These are phyloP conservation scores for Bubo blakistoni DNA, from an alignment of 2,113 vertebrate species.

Conservation along the genomic window DNA sequence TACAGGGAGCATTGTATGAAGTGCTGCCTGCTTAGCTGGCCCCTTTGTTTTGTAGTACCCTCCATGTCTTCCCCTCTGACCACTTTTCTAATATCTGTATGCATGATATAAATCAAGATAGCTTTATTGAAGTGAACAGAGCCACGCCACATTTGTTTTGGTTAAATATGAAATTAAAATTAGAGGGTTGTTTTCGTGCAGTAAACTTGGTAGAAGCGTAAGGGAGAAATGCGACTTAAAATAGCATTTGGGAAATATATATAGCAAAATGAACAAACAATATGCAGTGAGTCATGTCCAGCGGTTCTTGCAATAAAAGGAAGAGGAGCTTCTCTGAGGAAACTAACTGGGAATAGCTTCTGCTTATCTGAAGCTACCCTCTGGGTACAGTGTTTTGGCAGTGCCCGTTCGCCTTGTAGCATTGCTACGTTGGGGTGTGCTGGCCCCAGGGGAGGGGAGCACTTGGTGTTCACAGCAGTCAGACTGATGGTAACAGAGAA, in stretches of 20 bases:
- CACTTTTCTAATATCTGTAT: neutral
- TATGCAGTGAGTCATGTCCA: constrained; percentile 62
- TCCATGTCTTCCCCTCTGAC: neutral
- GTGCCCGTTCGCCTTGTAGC: neutral
- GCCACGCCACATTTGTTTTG: neutral
- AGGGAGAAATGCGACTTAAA: constrained; percentile 43
- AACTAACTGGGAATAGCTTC: neutral
- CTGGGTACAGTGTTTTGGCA: neutral
- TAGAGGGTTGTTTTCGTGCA: constrained; percentile 11
- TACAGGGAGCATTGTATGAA: neutral
- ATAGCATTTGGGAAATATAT: constrained; percentile 55
- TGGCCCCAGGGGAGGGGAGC: neutral
- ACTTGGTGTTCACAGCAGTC: neutral
- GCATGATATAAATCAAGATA: neutral
- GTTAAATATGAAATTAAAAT: constrained; percentile 52
- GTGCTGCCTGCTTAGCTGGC: neutral
- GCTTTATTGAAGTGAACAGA: neutral
- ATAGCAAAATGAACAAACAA: constrained; percentile 56
- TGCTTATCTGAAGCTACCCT: neutral
- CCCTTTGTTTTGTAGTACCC: neutral
- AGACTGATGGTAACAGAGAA: neutral
- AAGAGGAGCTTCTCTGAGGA: constrained; percentile 3
- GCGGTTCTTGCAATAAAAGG: neutral
- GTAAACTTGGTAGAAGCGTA: constrained; percentile 11
- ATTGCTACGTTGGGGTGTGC: neutral